phyloP scores from a whole-genome alignment of 2,797 vertebrate species.

The Smutsia temminckii region DNA sequence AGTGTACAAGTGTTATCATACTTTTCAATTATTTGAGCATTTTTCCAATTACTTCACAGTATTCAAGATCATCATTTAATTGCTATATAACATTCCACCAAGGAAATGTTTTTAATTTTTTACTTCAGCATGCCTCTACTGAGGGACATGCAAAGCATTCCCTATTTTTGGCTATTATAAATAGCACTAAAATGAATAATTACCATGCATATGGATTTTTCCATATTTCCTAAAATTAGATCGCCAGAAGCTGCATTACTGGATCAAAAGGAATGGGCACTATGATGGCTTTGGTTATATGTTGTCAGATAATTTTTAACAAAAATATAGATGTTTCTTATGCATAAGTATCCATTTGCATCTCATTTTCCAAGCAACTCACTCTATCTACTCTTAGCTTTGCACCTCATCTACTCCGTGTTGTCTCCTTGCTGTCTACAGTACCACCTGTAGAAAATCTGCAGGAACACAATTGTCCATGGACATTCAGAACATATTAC shows the following conservation, averaged over 20 bases:
- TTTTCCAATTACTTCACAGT: conserved; percentile 21
- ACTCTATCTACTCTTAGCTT: background rate
- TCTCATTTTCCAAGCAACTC: background rate
- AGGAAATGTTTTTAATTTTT: conserved; percentile 35
- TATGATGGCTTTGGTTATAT: background rate
- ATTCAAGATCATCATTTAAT: background rate
- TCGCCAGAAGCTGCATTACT: background rate
- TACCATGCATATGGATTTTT: conserved; percentile 31
- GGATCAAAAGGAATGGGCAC: background rate
- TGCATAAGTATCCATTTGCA: background rate
- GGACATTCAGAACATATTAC: background rate
- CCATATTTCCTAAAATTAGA: conserved; percentile 35
- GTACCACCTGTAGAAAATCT: background rate
- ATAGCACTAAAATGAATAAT: conserved; percentile 18
- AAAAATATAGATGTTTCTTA: background rate
- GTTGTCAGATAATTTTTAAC: background rate
- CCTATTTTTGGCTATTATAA: background rate
- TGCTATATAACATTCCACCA: background rate
- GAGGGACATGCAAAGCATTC: background rate
- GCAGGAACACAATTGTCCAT: background rate
- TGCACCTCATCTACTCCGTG: background rate
- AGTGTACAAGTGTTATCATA: background rate
- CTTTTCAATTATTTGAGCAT: background rate
- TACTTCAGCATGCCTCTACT: background rate
- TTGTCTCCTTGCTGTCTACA: background rate